Evolutionary conservation across 2,797 vertebrate species (phyloP), one percentile per base, ranked within the genome.

Genomic region (Hydrolagus colliei): DNA sequence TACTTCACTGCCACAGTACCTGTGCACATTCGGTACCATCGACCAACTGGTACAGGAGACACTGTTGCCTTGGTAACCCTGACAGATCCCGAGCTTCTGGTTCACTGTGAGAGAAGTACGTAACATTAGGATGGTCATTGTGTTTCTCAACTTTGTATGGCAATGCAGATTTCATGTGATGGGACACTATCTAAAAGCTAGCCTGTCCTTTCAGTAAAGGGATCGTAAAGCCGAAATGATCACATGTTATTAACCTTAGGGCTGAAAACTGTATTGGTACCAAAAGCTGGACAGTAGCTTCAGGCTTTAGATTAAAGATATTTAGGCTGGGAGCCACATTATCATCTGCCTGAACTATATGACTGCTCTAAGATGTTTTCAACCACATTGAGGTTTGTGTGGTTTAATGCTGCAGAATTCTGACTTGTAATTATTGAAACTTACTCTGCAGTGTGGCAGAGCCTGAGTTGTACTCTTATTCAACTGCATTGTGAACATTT

Each of bases 1-100:
- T 90, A 88, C 18, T 93, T 95, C 9, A 90, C 87, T 65, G 91
- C 93, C 6, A 87, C 88, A 0, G 87, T 98, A 87, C 97, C 97
- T 2, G 86, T 98, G 77, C 98, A 99, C 0, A 93, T 90, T 0
- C 96, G 98, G 0, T 99, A 99, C 88, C 96, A 98, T 71, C 89
- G 92, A 27, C 96, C 97, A 0, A 92, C 95, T 4, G 86, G 85
- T 72, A 88, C 74, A 0, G 87, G 88, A 18, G 74, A 91, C 82
- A 89, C 85, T 0, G 82, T 88, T 85, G 88, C 91, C 52, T 86
- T 68, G 12, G 88, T 95, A 0, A 67, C 91, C 9, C 86, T 99
- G 87, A 87, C 90, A 85, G 89, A 90, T 77, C 96, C 97, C 59
- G 92, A 93, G 85, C 87, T 98, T 67, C 89, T 98, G 86, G 88